Evolutionary conservation across 1,140 invertebrate genomes (phyloP).

Genomic region (Achatina immaculata): DNA sequence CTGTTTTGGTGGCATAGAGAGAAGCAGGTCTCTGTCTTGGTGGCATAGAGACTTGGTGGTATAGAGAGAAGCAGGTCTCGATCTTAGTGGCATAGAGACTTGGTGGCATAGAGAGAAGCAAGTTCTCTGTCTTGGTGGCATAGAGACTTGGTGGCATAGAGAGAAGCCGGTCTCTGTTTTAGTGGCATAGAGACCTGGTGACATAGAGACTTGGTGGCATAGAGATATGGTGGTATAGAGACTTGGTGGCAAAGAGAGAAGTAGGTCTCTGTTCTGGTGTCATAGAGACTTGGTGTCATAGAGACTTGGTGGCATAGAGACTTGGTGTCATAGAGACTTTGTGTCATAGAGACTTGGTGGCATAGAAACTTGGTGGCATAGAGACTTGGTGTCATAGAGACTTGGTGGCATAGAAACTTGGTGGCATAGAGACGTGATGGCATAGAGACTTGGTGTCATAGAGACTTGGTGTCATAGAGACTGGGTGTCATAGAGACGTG

Average conservation of each 20-base stretch:
- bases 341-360: neutral
- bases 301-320: neutral
- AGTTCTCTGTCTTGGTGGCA: too few relatives aligned
- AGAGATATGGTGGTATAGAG: too few relatives aligned
- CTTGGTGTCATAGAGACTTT: neutral
- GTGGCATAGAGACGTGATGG: neutral
- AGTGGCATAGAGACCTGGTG: too few relatives aligned
- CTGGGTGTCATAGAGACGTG: neutral
- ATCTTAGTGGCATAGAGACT: too few relatives aligned
- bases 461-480: neutral
- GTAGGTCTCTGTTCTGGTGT: neutral
- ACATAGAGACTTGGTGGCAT: too few relatives aligned
- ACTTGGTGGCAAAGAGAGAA: neutral
- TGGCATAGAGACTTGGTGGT: too few relatives aligned
- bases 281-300: too few relatives aligned
- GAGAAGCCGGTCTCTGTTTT: too few relatives aligned
- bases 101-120: conserved; percentile 9
- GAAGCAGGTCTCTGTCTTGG: too few relatives aligned
- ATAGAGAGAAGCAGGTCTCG: neutral
- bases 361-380: neutral
- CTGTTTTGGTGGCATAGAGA: too few relatives aligned
- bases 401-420: neutral
- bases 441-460: neutral
- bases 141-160: neutral
- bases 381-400: neutral